These are phyloP conservation scores for Orientallactaga bullata DNA, from an alignment of 2,113 vertebrate species.

Conservation along the genomic window DNA sequence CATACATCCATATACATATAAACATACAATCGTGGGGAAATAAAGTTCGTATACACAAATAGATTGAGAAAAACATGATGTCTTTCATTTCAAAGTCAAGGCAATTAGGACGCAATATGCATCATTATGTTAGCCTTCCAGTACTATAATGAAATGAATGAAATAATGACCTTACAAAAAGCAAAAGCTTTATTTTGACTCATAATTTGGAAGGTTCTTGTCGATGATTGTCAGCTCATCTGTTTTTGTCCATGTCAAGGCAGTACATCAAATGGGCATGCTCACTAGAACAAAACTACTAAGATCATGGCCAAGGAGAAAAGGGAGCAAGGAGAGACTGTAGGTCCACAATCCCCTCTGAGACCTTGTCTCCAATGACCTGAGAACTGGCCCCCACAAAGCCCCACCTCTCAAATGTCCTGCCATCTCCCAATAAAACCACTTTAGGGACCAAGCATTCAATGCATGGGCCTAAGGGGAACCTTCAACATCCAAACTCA, in stretches of 20 bases:
- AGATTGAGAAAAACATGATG: background rate
- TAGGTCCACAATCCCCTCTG: background rate
- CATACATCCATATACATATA: background rate
- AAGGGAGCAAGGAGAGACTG: background rate
- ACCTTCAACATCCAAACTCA: background rate
- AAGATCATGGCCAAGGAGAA: background rate
- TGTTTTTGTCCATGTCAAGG: background rate
- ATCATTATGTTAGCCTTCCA: background rate
- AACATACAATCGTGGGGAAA: background rate
- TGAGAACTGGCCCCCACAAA: background rate
- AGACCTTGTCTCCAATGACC: background rate
- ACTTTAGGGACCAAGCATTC: background rate
- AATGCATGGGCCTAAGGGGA: fast-evolving
- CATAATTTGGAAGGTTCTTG: background rate
- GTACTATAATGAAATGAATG: background rate
- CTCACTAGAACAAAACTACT: background rate
- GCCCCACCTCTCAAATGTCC: background rate
- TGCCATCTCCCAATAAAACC: background rate
- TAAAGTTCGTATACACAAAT: background rate
- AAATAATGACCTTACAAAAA: background rate
- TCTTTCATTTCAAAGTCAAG: background rate
- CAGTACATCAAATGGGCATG: background rate
- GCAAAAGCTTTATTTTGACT: background rate
- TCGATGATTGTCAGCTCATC: background rate
- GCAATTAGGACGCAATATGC: background rate